phyloP scores from a whole-genome alignment of 2,888 invertebrate genomes.

The Drosophila nr. fundita region DNA sequence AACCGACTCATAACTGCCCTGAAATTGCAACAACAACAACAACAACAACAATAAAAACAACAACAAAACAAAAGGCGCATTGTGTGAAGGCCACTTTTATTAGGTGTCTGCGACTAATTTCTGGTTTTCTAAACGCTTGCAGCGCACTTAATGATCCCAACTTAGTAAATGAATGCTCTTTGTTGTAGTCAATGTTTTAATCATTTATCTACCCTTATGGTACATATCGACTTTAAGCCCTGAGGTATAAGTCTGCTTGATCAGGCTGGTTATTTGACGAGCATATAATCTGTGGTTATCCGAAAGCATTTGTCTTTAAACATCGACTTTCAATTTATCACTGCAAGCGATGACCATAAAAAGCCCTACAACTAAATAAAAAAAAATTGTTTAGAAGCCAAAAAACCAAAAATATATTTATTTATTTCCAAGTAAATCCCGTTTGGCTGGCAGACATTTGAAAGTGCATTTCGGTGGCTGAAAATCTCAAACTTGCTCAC shows the following conservation, averaged over 20 bases:
- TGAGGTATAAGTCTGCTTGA: background rate
- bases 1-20: constrained; percentile 25
- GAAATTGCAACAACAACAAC: constrained; percentile 10
- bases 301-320: background rate
- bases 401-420: constrained; percentile 11
- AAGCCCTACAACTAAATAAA: constrained; percentile 15
- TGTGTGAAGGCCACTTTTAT: constrained; percentile 70
- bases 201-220: background rate
- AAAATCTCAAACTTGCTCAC: constrained; percentile 68
- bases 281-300: background rate
- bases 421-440: constrained; percentile 34
- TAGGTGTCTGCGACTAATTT: constrained; percentile 53
- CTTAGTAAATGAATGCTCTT: constrained; percentile 42
- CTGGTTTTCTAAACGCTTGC: constrained; percentile 40
- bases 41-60: background rate
- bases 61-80: constrained; percentile 11
- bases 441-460: constrained; percentile 51
- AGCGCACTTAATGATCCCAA: constrained; percentile 36
- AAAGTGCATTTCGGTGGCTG: constrained; percentile 67
- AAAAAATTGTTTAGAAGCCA: constrained; percentile 2
- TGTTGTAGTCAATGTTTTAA: constrained; percentile 39
- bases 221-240: background rate
- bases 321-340: constrained; percentile 42
- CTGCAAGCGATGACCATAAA: constrained; percentile 56
- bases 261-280: background rate